These are phyloP conservation scores for Hormaphis cornu DNA, from an alignment of 1,140 invertebrate genomes.

Conservation along the genomic window DNA sequence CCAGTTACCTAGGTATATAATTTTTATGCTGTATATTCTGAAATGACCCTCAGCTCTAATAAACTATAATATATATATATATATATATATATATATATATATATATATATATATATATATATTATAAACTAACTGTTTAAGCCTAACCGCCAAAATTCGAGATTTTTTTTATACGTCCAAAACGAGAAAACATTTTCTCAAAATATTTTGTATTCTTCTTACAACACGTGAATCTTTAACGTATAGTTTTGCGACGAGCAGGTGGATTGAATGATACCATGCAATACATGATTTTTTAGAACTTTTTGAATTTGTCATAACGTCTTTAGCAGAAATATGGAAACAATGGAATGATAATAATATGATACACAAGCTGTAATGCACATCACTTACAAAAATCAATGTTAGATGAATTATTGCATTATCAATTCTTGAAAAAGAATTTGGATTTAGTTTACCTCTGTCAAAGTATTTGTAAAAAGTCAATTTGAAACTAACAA, in stretches of 20 bases:
- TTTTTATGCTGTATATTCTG: too few relatives aligned
- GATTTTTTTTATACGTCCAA: not conserved
- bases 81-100: too few relatives aligned
- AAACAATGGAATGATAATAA: too few relatives aligned
- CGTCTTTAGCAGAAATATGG: too few relatives aligned
- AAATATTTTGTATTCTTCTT: not conserved
- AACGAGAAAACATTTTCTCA: conserved; percentile 1
- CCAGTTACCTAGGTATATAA: too few relatives aligned
- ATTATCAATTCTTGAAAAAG: not conserved
- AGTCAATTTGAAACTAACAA: not conserved
- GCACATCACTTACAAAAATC: not conserved
- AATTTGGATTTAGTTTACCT: not conserved
- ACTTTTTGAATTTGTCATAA: not conserved
- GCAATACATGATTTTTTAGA: not conserved
- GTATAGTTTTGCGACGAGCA: not conserved
- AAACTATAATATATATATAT: too few relatives aligned
- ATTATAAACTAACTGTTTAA: not conserved
- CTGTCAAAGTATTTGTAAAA: not conserved
- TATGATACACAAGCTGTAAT: too few relatives aligned
- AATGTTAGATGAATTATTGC: not conserved
- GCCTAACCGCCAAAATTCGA: not conserved
- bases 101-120: too few relatives aligned
- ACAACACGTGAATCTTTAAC: not conserved
- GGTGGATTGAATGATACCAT: not conserved
- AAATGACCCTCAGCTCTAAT: too few relatives aligned